Percentiles rank a stretch among this genome's conserved stretches.
Conservation (phyloP, 1,140 invertebrate species). For the Pemphigus obesinymphae region DNA sequence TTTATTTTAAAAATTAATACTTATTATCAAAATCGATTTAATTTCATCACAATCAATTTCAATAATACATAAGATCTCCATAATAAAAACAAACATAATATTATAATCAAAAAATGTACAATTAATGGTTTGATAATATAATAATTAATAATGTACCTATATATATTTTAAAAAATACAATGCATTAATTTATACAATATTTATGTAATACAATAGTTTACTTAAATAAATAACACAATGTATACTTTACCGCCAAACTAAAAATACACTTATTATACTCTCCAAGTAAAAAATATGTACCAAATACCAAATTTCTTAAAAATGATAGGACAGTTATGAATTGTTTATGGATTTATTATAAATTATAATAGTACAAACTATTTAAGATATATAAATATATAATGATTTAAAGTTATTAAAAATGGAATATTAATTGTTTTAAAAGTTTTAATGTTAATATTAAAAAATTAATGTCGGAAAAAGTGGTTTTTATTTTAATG, state of each 20-base stretch:
- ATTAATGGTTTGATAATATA: not conserved
- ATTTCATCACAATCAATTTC: conserved; percentile 12
- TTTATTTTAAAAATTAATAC: not conserved
- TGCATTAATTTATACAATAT: conserved; percentile 12
- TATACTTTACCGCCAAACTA: not conserved
- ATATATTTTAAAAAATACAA: not conserved
- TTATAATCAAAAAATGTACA: not conserved
- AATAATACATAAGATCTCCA: not conserved
- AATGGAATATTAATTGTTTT: not conserved
- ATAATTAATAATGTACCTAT: not conserved
- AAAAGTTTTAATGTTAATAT: not conserved
- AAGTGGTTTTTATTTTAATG: not conserved
- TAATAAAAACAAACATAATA: conserved; percentile 2
- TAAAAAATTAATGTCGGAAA: not conserved
- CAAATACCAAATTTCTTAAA: not conserved
- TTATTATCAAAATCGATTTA: not conserved
- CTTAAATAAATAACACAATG: not conserved
- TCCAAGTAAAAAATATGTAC: not conserved
- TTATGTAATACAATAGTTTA: not conserved
- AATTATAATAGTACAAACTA: too few relatives aligned
- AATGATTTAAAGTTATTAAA: too few relatives aligned
- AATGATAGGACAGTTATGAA: not conserved
- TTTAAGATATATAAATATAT: not conserved
- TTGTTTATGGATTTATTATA: not conserved
- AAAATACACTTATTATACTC: not conserved